Evolutionary conservation across 1,140 invertebrate species (phyloP).

Genomic region (Elysia chlorotica): DNA sequence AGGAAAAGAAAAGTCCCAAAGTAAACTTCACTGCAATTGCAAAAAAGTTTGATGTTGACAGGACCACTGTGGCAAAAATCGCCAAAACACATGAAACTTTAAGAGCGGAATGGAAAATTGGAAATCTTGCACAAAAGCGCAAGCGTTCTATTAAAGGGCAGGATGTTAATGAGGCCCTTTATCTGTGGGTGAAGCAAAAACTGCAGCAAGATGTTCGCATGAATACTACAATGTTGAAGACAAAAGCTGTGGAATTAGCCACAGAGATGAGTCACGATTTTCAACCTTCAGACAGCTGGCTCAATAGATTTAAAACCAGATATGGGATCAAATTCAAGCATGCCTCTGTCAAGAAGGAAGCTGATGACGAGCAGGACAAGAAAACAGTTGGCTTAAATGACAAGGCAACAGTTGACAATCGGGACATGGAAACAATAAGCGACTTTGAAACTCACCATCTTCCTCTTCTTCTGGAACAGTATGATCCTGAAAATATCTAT

Average conservation of each 20-base stretch:
- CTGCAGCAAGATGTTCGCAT: neutral
- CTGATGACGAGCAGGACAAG: neutral
- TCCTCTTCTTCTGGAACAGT: neutral
- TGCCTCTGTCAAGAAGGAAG: neutral
- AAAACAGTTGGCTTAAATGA: too few relatives aligned
- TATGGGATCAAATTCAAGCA: neutral
- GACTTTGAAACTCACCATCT: neutral
- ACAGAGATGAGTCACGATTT: neutral
- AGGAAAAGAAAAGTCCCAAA: neutral
- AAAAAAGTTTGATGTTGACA: neutral
- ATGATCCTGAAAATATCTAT: neutral
- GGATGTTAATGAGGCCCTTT: neutral
- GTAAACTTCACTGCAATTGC: neutral
- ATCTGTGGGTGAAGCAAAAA: neutral
- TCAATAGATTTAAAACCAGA: neutral
- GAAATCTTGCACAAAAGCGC: too few relatives aligned
- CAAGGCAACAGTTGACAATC: neutral
- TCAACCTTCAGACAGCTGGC: neutral
- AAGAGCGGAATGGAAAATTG: too few relatives aligned
- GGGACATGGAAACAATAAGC: neutral
- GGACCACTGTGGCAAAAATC: neutral
- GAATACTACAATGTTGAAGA: neutral
- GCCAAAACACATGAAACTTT: neutral
- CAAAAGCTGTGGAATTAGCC: neutral
- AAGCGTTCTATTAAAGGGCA: neutral